phyloP scores from a whole-genome alignment of 2,888 invertebrate genomes.

The Aelia acuminata region DNA sequence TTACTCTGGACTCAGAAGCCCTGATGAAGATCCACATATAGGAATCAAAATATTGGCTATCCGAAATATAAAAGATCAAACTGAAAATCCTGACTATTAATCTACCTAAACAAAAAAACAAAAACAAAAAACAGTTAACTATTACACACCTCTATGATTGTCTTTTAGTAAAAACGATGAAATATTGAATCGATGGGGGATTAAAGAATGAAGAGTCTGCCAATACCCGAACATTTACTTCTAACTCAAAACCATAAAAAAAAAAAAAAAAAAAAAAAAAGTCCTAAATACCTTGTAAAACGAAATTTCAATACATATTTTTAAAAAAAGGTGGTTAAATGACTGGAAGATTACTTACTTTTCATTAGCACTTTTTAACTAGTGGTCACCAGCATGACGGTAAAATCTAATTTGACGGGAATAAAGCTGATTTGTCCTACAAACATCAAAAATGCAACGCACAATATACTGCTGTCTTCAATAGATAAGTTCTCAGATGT shows the following conservation, averaged over 20 bases:
- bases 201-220: background rate
- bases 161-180: too few species aligned
- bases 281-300: background rate
- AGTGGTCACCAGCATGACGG: background rate
- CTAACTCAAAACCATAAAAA: background rate
- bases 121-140: too few species aligned
- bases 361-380: background rate
- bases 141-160: too few species aligned
- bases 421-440: background rate
- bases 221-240: background rate
- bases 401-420: background rate
- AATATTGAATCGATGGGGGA: too few species aligned
- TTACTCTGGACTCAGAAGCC: too few species aligned
- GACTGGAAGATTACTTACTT: slow-evolving; percentile 3
- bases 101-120: too few species aligned
- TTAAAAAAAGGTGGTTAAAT: background rate
- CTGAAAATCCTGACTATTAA: too few species aligned
- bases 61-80: too few species aligned
- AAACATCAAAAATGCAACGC: background rate
- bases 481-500: background rate
- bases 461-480: background rate
- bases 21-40: too few species aligned
- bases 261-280: background rate
- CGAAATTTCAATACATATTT: background rate
- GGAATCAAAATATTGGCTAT: too few species aligned